These are phyloP conservation scores for Sesamia inferens DNA, from an alignment of 2,888 invertebrate genomes.

Conservation along the genomic window DNA sequence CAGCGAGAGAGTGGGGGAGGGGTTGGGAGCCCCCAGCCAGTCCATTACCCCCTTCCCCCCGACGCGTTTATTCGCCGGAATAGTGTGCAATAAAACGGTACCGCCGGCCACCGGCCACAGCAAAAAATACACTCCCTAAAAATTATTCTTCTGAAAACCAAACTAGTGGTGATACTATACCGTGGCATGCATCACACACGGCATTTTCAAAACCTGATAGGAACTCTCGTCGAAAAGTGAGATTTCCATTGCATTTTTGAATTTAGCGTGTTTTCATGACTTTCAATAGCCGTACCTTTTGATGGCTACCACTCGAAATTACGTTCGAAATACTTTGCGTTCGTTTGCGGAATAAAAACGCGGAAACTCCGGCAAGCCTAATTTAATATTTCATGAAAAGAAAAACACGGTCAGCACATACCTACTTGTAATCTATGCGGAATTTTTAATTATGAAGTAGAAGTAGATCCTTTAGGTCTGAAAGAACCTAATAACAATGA, in stretches of 20 bases:
- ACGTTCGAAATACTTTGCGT: slow-evolving; percentile 49
- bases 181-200: slow-evolving; percentile 41
- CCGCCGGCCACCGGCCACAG: slow-evolving; percentile 81
- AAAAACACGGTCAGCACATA: slow-evolving; percentile 16
- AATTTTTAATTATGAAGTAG: slow-evolving; percentile 38
- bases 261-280: slow-evolving; percentile 69
- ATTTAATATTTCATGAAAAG: slow-evolving; percentile 51
- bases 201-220: slow-evolving; percentile 61
- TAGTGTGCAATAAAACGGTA: slow-evolving; percentile 89
- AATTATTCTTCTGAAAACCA: slow-evolving; percentile 82
- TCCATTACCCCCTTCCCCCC: slow-evolving; percentile 83
- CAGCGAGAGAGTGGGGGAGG: slow-evolving; percentile 66
- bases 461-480: slow-evolving; percentile 16
- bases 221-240: slow-evolving; percentile 58
- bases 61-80: slow-evolving; percentile 86
- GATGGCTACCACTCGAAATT: slow-evolving; percentile 57
- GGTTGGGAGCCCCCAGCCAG: slow-evolving; percentile 67
- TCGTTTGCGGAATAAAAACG: slow-evolving; percentile 49
- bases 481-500: slow-evolving; percentile 36
- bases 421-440: slow-evolving; percentile 5
- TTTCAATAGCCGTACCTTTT: slow-evolving; percentile 64
- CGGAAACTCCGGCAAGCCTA: slow-evolving; percentile 19
- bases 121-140: slow-evolving; percentile 83
- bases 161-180: slow-evolving; percentile 64
- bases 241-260: slow-evolving; percentile 68